A percentile compares a stretch with the other conserved stretches of the same genome.
phyloP scores from a whole-genome alignment of 2,888 invertebrate species.

The Formica aserva region DNA sequence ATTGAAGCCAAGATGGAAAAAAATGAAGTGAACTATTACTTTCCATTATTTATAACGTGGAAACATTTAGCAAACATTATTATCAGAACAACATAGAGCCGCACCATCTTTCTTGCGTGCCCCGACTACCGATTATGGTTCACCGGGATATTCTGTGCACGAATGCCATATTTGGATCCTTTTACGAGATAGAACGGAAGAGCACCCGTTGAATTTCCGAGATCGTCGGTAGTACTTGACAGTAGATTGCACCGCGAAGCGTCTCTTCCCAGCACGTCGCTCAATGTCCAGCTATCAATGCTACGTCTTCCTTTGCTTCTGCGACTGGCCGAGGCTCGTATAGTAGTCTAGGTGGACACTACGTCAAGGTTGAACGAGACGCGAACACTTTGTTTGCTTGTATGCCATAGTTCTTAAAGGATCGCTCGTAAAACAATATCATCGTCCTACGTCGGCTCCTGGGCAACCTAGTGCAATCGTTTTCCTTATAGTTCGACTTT shows the following conservation, averaged over 20 bases:
- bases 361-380: constrained; percentile 69
- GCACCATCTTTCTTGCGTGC: constrained; percentile 60
- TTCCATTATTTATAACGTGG: neutral
- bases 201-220: constrained; percentile 76
- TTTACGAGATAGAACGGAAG: constrained; percentile 62
- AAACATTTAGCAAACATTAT: constrained; percentile 32
- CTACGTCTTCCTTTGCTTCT: constrained; percentile 79
- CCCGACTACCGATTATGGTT: constrained; percentile 72
- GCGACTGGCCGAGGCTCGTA: constrained; percentile 42
- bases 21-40: neutral
- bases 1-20: neutral
- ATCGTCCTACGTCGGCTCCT: neutral
- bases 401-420: constrained; percentile 30
- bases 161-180: constrained; percentile 69
- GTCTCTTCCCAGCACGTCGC: constrained; percentile 79
- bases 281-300: constrained; percentile 79
- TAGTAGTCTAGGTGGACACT: constrained; percentile 70
- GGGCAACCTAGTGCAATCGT: neutral
- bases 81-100: constrained; percentile 11
- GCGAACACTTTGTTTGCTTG: constrained; percentile 71
- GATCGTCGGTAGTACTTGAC: constrained; percentile 65
- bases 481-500: neutral
- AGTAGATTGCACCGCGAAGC: constrained; percentile 74
- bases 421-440: constrained; percentile 41
- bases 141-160: constrained; percentile 63